Base-by-base conservation (phyloP, 2,797 vertebrate species). In the Tachyglossus aculeatus region DNA sequence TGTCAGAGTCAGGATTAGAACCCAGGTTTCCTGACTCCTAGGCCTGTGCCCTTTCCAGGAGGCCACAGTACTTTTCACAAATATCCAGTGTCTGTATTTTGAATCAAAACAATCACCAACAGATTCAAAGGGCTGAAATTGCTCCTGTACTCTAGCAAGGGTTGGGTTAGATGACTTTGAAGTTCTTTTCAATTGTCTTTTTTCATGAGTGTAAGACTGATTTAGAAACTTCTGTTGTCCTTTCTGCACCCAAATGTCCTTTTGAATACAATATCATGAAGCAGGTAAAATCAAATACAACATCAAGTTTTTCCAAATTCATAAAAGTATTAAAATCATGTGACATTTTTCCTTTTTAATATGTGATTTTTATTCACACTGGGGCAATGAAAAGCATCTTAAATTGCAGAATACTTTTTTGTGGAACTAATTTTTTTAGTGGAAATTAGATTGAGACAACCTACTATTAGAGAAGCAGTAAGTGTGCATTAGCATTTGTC, bases 401-500 rank as follows among this genome's bases (percentile, higher is more conserved):
- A 44, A 80, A 37, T 7, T 74, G 43, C 74, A 74, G 5, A 33
- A 60, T 48, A 57, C 11, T 33, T 83, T 81, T 71, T 2, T 18
- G 1, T 18, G 12, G 31, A 75, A 34, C 7, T 0, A 0, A 2
- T 64, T 81, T 80, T 66, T 6, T 9, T 31, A 72, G 36, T 52
- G 2, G 47, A 86, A 84, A 75, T 70, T 61, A 59, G 3, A 9
- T 33, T 18, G 29, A 69, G 60, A 62, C 22, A 73, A 68, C 3
- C 1, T 57, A 8, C 25, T 67, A 43, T 52, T 69, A 68, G 11
- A 61, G 15, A 82, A 71, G 38, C 12, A 51, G 19, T 31, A 55
- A n/a, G 7, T 66, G 29, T 1, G 3, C 22, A 52, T 58, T 57
- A 71, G 3, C 2, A 57, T 73, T 83, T 84, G 22, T 69, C 16